phyloP scores from a whole-genome alignment of 2,113 vertebrate species.

The Gasterosteus nipponicus region DNA sequence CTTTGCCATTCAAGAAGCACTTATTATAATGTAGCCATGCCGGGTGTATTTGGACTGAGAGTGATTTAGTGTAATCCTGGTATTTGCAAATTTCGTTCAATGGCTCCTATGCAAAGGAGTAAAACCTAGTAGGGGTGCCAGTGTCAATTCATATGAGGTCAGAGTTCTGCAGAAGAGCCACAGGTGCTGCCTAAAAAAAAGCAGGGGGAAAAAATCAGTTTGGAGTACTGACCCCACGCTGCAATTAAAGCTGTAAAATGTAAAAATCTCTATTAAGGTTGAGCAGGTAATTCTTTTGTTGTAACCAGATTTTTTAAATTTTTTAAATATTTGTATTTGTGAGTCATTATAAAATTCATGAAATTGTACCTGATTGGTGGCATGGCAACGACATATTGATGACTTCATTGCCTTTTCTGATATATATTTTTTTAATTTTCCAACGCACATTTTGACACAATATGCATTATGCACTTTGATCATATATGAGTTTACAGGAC shows the following conservation, averaged over 20 bases:
- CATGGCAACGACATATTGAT: not conserved
- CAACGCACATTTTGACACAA: not conserved
- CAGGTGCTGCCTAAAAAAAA: conserved; percentile 52
- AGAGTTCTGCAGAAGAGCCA: conserved; percentile 57
- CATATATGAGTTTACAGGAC: not conserved
- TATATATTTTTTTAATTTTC: not conserved
- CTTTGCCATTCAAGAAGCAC: conserved; percentile 63
- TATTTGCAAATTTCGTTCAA: conserved; percentile 71
- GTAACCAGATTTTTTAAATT: not conserved
- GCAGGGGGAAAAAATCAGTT: not conserved
- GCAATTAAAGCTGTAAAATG: not conserved
- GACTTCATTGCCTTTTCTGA: not conserved
- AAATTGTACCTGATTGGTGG: not conserved
- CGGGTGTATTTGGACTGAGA: conserved; percentile 38
- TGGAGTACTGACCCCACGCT: not conserved
- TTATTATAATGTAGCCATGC: conserved; percentile 53
- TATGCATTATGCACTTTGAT: not conserved
- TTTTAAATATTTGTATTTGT: too few species aligned
- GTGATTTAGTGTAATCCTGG: conserved; percentile 66
- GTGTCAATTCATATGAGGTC: conserved; percentile 69
- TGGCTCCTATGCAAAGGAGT: conserved; percentile 51
- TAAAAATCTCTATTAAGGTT: not conserved
- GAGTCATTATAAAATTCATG: not conserved
- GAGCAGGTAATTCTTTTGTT: not conserved
- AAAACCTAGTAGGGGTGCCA: conserved; percentile 59